These are phyloP conservation scores for Ictidomys tridecemlineatus DNA, from an alignment of 2,113 vertebrate species.

Conservation along the genomic window DNA sequence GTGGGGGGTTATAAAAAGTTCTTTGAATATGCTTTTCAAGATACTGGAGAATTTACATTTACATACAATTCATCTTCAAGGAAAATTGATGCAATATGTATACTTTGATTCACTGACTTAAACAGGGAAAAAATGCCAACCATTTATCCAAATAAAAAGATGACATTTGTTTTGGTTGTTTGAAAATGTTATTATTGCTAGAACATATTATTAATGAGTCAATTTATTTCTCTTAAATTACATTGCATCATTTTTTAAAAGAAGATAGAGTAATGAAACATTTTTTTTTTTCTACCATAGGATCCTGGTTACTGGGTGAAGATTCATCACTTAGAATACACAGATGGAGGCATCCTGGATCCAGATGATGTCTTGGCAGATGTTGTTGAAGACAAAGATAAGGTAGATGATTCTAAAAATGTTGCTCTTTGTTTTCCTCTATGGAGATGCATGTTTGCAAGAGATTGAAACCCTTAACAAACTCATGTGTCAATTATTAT, in stretches of 20 bases:
- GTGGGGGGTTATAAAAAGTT: not conserved
- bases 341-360: conserved; percentile 97
- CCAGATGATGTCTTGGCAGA: conserved; percentile 97
- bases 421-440: conserved; percentile 39
- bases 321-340: conserved; percentile 97
- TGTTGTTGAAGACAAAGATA: conserved; percentile 98
- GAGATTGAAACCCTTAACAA: conserved; percentile 49
- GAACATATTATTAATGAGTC: conserved; percentile 1
- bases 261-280: not conserved
- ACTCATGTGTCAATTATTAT: conserved; percentile 59
- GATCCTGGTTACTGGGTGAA: conserved; percentile 95
- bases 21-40: conserved; percentile 14
- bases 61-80: conserved; percentile 7
- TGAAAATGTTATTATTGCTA: conserved; percentile 29
- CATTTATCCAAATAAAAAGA: not conserved
- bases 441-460: not conserved
- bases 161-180: conserved; percentile 26
- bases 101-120: conserved; percentile 36
- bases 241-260: not conserved
- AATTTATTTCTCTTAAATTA: conserved; percentile 40
- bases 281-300: conserved; percentile 82
- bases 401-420: conserved; percentile 89
- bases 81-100: not conserved
- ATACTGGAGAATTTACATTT: conserved; percentile 37
- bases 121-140: not conserved